These are phyloP conservation scores for Melanotaenia duboulayi DNA, from an alignment of 2,113 vertebrate species.

Conservation along the genomic window DNA sequence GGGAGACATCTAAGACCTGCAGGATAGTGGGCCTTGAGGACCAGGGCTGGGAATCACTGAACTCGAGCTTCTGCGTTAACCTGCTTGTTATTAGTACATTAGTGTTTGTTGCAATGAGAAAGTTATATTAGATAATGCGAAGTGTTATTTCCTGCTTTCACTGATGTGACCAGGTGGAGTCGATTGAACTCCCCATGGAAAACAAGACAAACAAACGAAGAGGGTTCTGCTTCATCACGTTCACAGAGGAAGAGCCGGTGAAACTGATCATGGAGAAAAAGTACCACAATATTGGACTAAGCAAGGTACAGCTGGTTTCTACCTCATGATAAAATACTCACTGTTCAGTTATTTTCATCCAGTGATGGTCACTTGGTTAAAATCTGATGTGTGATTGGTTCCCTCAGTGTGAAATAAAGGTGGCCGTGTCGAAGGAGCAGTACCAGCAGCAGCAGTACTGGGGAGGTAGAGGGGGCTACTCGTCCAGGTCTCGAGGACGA, in stretches of 20 bases:
- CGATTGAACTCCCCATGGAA: constrained; percentile 98
- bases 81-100: no score
- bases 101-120: no score
- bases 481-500: constrained; percentile 90
- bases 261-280: constrained; percentile 99
- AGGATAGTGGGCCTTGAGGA: no score
- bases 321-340: no score
- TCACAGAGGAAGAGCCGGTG: constrained; percentile 96
- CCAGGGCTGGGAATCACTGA: no score
- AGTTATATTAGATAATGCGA: no score
- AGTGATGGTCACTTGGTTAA: no score
- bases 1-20: no score
- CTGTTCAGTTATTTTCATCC: no score
- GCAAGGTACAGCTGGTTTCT: constrained; percentile 87
- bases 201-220: constrained; percentile 99
- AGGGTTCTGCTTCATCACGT: constrained; percentile 99
- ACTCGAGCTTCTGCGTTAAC: no score
- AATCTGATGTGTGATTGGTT: neutral
- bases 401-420: constrained; percentile 96
- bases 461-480: constrained; percentile 93
- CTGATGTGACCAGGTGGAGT: constrained; percentile 87
- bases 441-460: constrained; percentile 98
- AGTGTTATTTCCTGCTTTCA: no score
- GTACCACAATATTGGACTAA: constrained; percentile 97
- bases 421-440: constrained; percentile 98